Base-by-base conservation (phyloP, 1,140 invertebrate genomes). In the Euschistus heros region DNA sequence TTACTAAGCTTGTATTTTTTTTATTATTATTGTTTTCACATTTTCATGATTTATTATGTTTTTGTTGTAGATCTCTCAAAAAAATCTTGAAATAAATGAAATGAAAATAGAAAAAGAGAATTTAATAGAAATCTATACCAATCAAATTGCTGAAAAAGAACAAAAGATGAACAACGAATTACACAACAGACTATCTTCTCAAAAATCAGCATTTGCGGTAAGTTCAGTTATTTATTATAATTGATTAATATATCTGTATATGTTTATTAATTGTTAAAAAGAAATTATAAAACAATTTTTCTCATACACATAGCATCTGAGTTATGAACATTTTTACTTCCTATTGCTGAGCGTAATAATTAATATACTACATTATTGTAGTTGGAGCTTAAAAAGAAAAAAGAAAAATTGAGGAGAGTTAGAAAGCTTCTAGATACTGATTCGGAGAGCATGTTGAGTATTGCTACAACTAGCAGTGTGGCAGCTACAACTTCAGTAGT, bases 91-190 rank as follows among this genome's bases (percentile, higher is more conserved):
- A 70, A 62, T 60, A 50, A 27, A 33, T 64, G 62, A 64, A 59
- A 44, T 63, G n/a, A 71, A 30, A 44, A 18, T 61, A 20, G 59
- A 62, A 44, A 62, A n/a, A 17, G n/a, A 24, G 5, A 44, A 15
- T 63, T 42, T 47, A 64, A 55, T 17, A 20, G 22, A 62, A 62
- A 66, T 62, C 6, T 37, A 37, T 37, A 37, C 7, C 33, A 76
- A 81, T 17, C 86, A 88, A 70, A 82, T 87, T 7, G 86, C 85
- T 26, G 80, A 79, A 0, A 84, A 86, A 70, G 81, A 84, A 62
- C 84, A 86, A 66, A 88, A 87, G 72, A 79, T 84, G 73, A 81
- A 78, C 54, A 77, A 78, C 18, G 83, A 87, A 70, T 73, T 86
- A 5, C 81, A 85, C 73, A 75, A 72, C 59, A 87, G 84, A 74